A percentile compares a stretch with the other conserved stretches of the same genome.
phyloP scores from a whole-genome alignment of 2,888 invertebrate genomes.

The Mesorhabditis spiculigera region DNA sequence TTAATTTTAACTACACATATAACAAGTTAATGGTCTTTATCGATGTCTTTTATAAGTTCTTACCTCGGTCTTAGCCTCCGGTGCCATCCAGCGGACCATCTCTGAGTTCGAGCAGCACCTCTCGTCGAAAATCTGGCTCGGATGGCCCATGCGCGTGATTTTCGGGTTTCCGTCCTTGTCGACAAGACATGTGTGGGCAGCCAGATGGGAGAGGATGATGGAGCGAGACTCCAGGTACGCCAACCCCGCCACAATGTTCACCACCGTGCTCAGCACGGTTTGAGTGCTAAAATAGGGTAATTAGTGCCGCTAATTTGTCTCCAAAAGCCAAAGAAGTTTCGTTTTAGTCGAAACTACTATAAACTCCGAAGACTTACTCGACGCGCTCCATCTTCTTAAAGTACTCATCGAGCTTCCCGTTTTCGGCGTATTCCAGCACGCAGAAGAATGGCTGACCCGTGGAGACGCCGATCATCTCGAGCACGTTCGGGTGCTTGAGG shows the following conservation, averaged over 20 bases:
- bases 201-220: constrained; percentile 71
- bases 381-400: constrained; percentile 21
- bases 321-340: background rate
- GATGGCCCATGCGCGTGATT: constrained; percentile 32
- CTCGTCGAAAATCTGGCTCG: background rate
- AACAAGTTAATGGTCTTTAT: no score
- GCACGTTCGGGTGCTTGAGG: constrained; percentile 47
- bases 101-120: background rate
- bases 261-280: constrained; percentile 32
- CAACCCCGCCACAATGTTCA: constrained; percentile 78
- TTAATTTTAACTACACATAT: no score
- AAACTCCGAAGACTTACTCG: constrained; percentile 19
- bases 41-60: background rate
- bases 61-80: background rate
- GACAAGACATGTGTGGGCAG: constrained; percentile 80
- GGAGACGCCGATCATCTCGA: constrained; percentile 45
- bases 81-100: background rate
- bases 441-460: constrained; percentile 70
- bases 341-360: background rate
- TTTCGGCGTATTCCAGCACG: constrained; percentile 83
- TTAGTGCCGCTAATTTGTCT: background rate
- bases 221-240: constrained; percentile 81
- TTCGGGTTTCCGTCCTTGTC: constrained; percentile 71
- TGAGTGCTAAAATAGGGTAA: constrained; percentile 16
- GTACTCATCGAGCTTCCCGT: constrained; percentile 77